phyloP scores from a whole-genome alignment of 2,888 invertebrate genomes.

The Coelopa pilipes region DNA sequence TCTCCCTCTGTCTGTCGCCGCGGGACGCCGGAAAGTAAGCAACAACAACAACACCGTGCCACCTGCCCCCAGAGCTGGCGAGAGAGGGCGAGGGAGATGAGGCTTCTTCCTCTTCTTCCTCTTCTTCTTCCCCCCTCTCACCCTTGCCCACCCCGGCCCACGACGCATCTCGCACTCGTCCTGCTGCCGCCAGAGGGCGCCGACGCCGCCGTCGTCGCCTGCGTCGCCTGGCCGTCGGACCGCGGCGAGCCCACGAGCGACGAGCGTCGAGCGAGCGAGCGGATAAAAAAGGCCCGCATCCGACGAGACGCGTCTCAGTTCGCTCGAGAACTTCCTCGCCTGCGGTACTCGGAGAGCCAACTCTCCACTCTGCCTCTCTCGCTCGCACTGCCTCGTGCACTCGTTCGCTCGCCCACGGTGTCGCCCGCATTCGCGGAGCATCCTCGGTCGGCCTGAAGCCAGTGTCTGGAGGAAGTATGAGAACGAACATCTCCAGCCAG shows the following conservation, averaged over 20 bases:
- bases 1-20: too few species aligned
- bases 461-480: too few species aligned
- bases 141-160: too few species aligned
- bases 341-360: constrained; percentile 3
- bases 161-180: not conserved
- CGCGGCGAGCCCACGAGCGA: not conserved
- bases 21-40: too few species aligned
- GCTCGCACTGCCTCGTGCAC: not conserved
- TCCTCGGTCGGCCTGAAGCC: too few species aligned
- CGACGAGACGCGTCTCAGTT: constrained; percentile 15
- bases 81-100: too few species aligned
- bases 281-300: constrained; percentile 28
- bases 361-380: not conserved
- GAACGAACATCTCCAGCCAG: too few species aligned
- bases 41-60: too few species aligned
- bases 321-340: constrained; percentile 19
- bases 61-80: too few species aligned
- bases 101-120: too few species aligned
- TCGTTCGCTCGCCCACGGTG: not conserved
- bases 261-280: constrained; percentile 17
- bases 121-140: too few species aligned
- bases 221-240: not conserved
- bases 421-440: constrained; percentile 5
- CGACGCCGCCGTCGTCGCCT: not conserved
- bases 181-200: too few species aligned